Conservation (phyloP, 2,888 invertebrate species). For the Hypsopygia costalis region DNA sequence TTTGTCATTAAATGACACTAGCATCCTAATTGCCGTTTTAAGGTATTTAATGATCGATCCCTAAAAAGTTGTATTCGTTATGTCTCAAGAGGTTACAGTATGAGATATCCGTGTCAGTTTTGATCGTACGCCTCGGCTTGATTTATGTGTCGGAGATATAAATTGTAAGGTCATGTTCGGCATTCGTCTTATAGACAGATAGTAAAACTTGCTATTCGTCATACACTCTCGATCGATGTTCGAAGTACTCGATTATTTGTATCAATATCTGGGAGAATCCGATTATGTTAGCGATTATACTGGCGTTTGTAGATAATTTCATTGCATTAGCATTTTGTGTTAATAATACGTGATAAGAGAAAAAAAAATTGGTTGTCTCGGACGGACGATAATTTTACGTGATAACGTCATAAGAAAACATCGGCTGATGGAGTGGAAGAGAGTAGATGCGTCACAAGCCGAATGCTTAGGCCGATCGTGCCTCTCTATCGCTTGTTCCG, state of each 20-base stretch:
- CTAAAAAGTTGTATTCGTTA: slow-evolving; percentile 42
- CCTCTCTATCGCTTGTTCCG: too few species aligned
- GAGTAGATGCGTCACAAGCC: too few species aligned
- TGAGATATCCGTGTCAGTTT: slow-evolving; percentile 64
- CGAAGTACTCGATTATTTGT: slow-evolving; percentile 25
- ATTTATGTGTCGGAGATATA: slow-evolving; percentile 62
- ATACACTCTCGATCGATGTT: slow-evolving; percentile 51
- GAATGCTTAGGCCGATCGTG: too few species aligned
- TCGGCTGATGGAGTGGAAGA: too few species aligned
- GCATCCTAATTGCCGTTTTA: neutral
- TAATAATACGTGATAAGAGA: too few species aligned
- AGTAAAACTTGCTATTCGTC: slow-evolving; percentile 64
- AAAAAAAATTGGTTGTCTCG: too few species aligned
- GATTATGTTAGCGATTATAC: neutral
- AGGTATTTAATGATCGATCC: neutral
- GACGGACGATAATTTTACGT: too few species aligned
- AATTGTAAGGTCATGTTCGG: slow-evolving; percentile 67
- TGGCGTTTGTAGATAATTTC: neutral
- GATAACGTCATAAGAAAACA: too few species aligned
- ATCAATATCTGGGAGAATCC: neutral
- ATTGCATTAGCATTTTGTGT: too few species aligned
- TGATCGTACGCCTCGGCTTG: slow-evolving; percentile 61
- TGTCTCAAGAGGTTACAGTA: slow-evolving; percentile 52
- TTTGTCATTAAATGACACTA: too few species aligned
- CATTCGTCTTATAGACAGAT: slow-evolving; percentile 63